Percentiles rank a stretch among this genome's conserved stretches.
Conservation (phyloP, 1,140 invertebrate genomes). For the Heliconius congener region DNA sequence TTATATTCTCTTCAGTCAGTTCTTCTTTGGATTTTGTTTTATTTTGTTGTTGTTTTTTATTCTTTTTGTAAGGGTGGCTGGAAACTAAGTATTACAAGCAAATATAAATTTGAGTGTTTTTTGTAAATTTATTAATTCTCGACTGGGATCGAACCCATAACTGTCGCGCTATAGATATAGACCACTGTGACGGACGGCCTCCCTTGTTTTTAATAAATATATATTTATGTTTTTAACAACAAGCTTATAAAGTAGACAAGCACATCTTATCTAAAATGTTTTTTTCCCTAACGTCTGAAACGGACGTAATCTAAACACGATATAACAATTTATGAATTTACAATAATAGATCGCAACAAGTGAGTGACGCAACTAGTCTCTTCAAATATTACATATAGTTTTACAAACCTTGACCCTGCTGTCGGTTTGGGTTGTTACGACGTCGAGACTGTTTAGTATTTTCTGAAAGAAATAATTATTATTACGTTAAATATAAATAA, state of each 20-base stretch:
- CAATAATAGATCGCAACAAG: background rate
- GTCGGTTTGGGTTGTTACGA: conserved; percentile 30
- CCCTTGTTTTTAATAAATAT: no score
- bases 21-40: conserved; percentile 43
- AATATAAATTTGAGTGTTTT: background rate
- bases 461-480: conserved; percentile 30
- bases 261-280: background rate
- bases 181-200: no score
- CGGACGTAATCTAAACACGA: background rate
- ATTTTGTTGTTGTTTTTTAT: conserved; percentile 44
- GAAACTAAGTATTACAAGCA: conserved; percentile 39
- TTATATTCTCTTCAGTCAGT: conserved; percentile 71
- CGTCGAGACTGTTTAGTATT: conserved; percentile 39
- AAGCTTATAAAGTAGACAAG: no score
- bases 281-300: background rate
- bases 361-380: conserved; percentile 31
- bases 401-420: conserved; percentile 50
- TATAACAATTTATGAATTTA: background rate
- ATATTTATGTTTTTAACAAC: no score
- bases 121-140: background rate
- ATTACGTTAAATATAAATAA: background rate
- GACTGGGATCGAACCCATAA: no score
- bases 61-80: conserved; percentile 49
- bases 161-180: no score
- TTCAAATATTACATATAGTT: conserved; percentile 1